Evolutionary conservation across 2,888 invertebrate genomes (phyloP).

Genomic region (Drosophila meridiana): DNA sequence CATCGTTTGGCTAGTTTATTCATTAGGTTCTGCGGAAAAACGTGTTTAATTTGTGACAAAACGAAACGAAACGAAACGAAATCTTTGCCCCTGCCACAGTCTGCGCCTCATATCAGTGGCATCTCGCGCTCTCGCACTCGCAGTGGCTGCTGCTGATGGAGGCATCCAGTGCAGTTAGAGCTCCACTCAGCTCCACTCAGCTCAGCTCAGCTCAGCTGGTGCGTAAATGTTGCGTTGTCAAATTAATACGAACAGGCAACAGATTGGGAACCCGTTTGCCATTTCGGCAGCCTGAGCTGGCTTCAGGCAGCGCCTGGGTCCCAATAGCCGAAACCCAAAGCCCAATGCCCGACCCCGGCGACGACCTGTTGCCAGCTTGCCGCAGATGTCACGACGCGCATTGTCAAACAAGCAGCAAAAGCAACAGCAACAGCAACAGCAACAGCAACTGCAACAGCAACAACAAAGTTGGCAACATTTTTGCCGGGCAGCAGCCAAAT

Average conservation of each 20-base stretch:
- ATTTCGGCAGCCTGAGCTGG: slow-evolving; percentile 5
- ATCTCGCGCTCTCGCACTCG: slow-evolving; percentile 43
- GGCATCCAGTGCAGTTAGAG: slow-evolving; percentile 17
- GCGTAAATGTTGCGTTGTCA: slow-evolving; percentile 61
- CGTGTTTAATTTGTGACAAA: slow-evolving; percentile 84
- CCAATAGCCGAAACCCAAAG: slow-evolving; percentile 22
- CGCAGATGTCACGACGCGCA: slow-evolving; percentile 83
- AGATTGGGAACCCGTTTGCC: slow-evolving; percentile 36
- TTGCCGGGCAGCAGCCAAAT: slow-evolving; percentile 78
- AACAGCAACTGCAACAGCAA: slow-evolving; percentile 50
- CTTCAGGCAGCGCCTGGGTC: slow-evolving; percentile 9
- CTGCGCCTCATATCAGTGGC: slow-evolving; percentile 60
- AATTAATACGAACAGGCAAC: slow-evolving; percentile 60
- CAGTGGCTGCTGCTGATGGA: background rate
- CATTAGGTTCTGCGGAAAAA: slow-evolving; percentile 83
- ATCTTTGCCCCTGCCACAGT: slow-evolving; percentile 32
- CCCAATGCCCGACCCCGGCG: slow-evolving; percentile 27
- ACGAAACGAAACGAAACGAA: slow-evolving; percentile 59
- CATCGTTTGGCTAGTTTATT: slow-evolving; percentile 74
- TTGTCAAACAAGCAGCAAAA: slow-evolving; percentile 75
- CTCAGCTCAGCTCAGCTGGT: slow-evolving; percentile 32
- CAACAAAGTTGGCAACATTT: slow-evolving; percentile 71
- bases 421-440: slow-evolving; percentile 60
- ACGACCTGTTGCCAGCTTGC: slow-evolving; percentile 66
- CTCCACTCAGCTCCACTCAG: slow-evolving; percentile 17